phyloP scores from a whole-genome alignment of 2,888 invertebrate genomes.

The Glaucopsyche alexis region DNA sequence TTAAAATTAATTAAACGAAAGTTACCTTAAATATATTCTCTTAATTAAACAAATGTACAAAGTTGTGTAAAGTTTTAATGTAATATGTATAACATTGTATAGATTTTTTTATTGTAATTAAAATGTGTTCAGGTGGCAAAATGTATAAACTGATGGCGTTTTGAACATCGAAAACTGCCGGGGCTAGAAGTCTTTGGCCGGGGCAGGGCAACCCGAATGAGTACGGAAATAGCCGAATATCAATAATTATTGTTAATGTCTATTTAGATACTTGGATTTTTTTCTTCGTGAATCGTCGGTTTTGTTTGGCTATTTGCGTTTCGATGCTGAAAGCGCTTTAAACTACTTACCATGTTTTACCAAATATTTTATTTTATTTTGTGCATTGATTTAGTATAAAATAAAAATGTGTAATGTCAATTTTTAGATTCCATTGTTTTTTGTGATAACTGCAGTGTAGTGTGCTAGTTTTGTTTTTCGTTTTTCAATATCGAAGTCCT shows the following conservation, averaged over 20 bases:
- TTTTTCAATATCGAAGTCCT: slow-evolving; percentile 30
- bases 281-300: too few species aligned
- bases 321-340: too few species aligned
- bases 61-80: slow-evolving; percentile 3
- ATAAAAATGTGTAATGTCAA: slow-evolving; percentile 36
- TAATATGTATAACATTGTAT: background rate
- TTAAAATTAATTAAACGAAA: too few species aligned
- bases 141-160: background rate
- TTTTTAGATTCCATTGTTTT: slow-evolving; percentile 42
- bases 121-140: background rate
- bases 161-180: too few species aligned
- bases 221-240: too few species aligned
- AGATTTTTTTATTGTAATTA: background rate
- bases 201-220: too few species aligned
- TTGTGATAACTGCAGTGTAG: slow-evolving; percentile 54
- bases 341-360: background rate
- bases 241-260: too few species aligned
- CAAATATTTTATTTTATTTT: slow-evolving; percentile 10
- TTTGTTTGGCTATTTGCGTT: too few species aligned
- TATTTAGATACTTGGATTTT: too few species aligned
- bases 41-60: background rate
- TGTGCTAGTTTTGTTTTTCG: slow-evolving; percentile 52
- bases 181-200: too few species aligned
- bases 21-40: too few species aligned
- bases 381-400: background rate